phyloP scores from a whole-genome alignment of 2,113 vertebrate genomes.

The Callospermophilus lateralis region DNA sequence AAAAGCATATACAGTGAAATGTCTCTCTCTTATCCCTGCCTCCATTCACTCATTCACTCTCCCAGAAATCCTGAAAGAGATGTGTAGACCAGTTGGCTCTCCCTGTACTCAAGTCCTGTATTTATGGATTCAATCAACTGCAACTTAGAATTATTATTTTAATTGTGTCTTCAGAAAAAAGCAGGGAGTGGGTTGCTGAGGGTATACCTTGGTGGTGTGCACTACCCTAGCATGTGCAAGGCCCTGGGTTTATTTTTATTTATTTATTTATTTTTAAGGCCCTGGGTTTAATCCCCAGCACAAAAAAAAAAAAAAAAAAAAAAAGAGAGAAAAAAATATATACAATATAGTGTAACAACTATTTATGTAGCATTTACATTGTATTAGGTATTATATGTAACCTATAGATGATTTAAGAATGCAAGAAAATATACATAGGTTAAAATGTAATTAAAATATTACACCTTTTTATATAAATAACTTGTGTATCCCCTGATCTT shows the following conservation, averaged over 20 bases:
- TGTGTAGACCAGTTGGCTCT: neutral
- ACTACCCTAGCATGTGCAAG: no score
- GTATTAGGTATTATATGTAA: neutral
- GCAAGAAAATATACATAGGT: neutral
- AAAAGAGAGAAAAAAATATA: no score
- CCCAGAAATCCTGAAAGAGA: neutral
- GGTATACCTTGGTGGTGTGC: no score
- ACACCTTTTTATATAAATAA: neutral
- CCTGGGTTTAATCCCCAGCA: no score
- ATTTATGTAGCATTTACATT: neutral
- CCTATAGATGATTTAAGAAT: neutral
- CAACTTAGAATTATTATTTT: neutral
- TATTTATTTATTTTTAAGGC: no score
- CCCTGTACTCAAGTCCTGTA: neutral
- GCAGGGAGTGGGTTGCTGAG: no score
- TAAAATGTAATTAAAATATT: neutral
- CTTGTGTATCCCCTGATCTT: no score
- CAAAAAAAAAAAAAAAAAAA: no score
- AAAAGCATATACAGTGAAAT: neutral
- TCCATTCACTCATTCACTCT: neutral
- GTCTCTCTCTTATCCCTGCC: neutral
- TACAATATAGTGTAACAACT: neutral
- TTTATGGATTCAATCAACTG: neutral
- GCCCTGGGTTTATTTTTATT: no score
- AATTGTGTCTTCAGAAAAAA: neutral